phyloP scores from a whole-genome alignment of 2,888 invertebrate species.

The Thysanoteuthis rhombus region DNA sequence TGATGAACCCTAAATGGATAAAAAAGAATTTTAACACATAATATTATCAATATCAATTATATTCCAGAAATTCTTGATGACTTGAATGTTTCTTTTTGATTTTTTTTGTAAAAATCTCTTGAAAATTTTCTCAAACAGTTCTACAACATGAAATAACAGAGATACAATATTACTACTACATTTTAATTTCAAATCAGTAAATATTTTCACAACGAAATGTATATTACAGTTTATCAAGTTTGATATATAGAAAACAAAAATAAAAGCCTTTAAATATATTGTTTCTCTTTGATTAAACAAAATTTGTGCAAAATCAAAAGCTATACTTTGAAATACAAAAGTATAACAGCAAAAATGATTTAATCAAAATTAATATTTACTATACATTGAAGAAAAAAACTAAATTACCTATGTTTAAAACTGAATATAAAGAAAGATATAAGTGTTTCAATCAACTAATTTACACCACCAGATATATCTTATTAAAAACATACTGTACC shows the following conservation, averaged over 20 bases:
- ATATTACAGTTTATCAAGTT: background rate
- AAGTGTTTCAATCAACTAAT: background rate
- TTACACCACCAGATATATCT: background rate
- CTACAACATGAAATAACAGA: background rate
- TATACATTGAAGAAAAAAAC: background rate
- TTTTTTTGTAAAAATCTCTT: background rate
- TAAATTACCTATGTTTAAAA: background rate
- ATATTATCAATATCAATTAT: background rate
- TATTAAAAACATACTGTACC: background rate
- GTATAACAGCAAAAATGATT: background rate
- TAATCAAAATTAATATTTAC: no score
- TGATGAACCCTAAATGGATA: background rate
- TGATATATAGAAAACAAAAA: background rate
- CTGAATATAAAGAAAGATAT: background rate
- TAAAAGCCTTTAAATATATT: background rate
- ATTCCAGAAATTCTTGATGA: background rate
- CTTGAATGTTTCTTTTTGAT: background rate
- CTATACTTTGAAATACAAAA: background rate
- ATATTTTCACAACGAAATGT: background rate
- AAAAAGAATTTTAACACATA: background rate
- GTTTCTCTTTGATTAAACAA: background rate
- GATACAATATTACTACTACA: no score
- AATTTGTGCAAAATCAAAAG: background rate
- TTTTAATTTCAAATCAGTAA: background rate
- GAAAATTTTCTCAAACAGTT: background rate